Base-by-base conservation (phyloP, 2,888 invertebrate species). In the Polia nebulosa region DNA sequence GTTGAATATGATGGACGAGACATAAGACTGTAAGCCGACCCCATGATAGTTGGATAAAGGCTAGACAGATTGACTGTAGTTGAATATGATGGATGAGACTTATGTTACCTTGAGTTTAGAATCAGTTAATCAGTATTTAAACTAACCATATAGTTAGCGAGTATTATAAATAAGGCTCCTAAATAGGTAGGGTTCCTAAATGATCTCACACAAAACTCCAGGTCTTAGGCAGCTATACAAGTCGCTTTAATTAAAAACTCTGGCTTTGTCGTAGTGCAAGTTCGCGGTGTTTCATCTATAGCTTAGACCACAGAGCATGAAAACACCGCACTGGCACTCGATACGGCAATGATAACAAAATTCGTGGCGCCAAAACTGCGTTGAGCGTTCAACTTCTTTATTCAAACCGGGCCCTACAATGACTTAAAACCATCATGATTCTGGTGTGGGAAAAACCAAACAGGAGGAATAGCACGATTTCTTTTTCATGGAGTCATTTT, bases 171-270 rank as follows among this genome's bases (percentile, higher is more conserved):
- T n/a, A n/a, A n/a, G n/a, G n/a, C n/a, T n/a, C n/a, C n/a, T n/a
- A n/a, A n/a, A n/a, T n/a, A n/a, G n/a, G n/a, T n/a, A n/a, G 8
- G 20, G 41, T 6, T 65, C 22, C 4, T 71, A 61, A 71, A 70
- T 78, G 61, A 58, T 72, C 55, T 68, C 60, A 60, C 55, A 55
- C 57, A 65, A 53, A 71, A 65, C 59, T 57, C 8, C 63, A 78
- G 61, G 76, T 80, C 65, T 60, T 59, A 56, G 45, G 61, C 69
- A 71, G 73, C 69, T 70, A 64, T 78, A 85, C 74, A 81, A 84
- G 87, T 87, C 80, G 78, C 82, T 89, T 93, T 93, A 93, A 93
- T 93, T 93, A 93, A 93, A 93, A 93, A 90, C 88, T 90, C 86
- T 80, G 81, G 88, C 90, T 91, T 92, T 90, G 90, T 90, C 87